Percentiles rank a stretch among this genome's conserved stretches.
Conservation (phyloP, 2,888 invertebrate genomes). For the Drosophila dives region DNA sequence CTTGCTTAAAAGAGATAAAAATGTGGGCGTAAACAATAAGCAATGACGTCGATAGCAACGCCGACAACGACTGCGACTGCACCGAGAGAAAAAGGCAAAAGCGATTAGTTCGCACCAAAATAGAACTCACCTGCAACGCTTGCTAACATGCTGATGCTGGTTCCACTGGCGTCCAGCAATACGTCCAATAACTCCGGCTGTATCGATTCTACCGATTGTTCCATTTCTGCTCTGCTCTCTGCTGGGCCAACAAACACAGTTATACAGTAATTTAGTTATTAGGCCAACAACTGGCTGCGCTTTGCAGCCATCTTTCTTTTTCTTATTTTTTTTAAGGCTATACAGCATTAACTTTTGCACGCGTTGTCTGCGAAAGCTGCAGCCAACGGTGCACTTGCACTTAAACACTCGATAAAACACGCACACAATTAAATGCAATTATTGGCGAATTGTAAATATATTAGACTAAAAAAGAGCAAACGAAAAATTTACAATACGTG, state of each 20-base stretch:
- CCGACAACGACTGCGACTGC: constrained; percentile 49
- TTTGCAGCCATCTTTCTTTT: constrained; percentile 55
- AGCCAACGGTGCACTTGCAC: constrained; percentile 9
- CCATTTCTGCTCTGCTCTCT: constrained; percentile 44
- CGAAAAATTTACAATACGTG: constrained; percentile 58
- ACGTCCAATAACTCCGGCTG: constrained; percentile 46
- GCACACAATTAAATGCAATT: constrained; percentile 38
- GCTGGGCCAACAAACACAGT: constrained; percentile 19
- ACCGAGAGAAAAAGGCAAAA: constrained; percentile 47
- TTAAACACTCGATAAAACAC: constrained; percentile 18
- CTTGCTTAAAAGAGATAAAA: constrained; percentile 39
- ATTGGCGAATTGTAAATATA: constrained; percentile 35
- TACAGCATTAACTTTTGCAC: constrained; percentile 10
- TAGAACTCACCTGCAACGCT: constrained; percentile 57
- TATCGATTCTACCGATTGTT: constrained; percentile 58
- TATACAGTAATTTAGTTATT: constrained; percentile 38
- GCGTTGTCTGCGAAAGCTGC: constrained; percentile 8
- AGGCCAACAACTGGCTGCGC: constrained; percentile 37
- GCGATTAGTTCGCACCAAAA: constrained; percentile 42
- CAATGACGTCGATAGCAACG: constrained; percentile 36
- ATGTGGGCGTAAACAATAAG: constrained; percentile 74
- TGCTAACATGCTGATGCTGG: constrained; percentile 19
- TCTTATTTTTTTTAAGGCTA: constrained; percentile 10
- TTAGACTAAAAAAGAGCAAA: constrained; percentile 31
- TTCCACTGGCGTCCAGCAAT: constrained; percentile 39